These are phyloP conservation scores for Panagrolaimus sp. DNA, from an alignment of 1,140 invertebrate species.

Conservation along the genomic window DNA sequence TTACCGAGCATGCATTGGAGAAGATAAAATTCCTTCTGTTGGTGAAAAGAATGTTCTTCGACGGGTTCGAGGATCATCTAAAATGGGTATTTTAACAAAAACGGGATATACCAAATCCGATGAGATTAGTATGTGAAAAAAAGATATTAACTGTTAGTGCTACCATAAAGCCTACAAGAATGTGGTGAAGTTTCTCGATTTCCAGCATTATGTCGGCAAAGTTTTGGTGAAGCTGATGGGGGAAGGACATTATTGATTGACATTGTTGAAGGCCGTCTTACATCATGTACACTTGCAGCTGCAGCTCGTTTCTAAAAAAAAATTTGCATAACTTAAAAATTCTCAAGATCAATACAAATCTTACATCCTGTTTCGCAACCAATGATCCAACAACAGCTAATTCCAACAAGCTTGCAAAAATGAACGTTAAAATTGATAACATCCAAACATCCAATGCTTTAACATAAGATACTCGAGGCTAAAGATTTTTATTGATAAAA, in stretches of 20 bases:
- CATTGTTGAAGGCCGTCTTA: background rate
- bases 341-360: background rate
- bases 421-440: constrained; percentile 45
- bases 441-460: constrained; percentile 48
- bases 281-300: background rate
- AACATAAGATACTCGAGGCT: constrained; percentile 23
- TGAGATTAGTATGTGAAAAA: background rate
- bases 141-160: constrained; percentile 1
- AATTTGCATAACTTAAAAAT: too few relatives aligned
- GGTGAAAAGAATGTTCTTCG: constrained; percentile 18
- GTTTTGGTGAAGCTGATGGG: constrained; percentile 22
- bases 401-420: constrained; percentile 48
- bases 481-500: constrained; percentile 22
- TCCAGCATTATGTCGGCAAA: constrained; percentile 18
- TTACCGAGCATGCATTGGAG: too few relatives aligned
- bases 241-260: background rate
- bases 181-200: constrained; percentile 15
- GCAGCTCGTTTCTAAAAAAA: constrained; percentile 3
- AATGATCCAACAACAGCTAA: constrained; percentile 46
- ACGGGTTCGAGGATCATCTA: background rate
- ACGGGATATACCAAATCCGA: background rate
- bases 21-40: background rate
- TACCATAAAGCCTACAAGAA: constrained; percentile 20
- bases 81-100: background rate
- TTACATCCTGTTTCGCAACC: constrained; percentile 28